These are phyloP conservation scores for Heliconius nattereri DNA, from an alignment of 1,140 invertebrate species.

Conservation along the genomic window DNA sequence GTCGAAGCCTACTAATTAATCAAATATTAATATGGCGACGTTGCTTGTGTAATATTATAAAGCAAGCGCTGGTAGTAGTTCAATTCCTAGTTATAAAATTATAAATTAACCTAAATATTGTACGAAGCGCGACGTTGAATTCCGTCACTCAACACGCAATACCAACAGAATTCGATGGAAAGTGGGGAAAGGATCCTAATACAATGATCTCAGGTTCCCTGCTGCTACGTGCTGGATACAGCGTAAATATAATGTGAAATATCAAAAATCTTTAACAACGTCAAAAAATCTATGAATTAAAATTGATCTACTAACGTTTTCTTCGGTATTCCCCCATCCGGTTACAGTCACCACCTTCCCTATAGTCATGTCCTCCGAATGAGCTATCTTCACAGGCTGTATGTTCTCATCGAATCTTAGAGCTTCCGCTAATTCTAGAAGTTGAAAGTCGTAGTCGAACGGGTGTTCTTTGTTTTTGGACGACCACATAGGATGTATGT, in stretches of 20 bases:
- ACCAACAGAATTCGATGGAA: too few species aligned
- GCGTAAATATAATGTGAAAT: too few species aligned
- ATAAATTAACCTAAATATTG: too few species aligned
- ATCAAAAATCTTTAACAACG: too few species aligned
- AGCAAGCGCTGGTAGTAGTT: too few species aligned
- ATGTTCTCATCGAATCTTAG: conserved; percentile 61
- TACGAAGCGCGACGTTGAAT: not conserved
- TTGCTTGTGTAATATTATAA: not conserved
- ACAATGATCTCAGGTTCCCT: too few species aligned
- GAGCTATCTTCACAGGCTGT: conserved; percentile 65
- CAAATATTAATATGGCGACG: not conserved
- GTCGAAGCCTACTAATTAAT: not conserved
- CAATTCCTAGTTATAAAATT: too few species aligned
- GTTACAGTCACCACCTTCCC: conserved; percentile 69
- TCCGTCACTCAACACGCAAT: too few species aligned
- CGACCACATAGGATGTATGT: conserved; percentile 62
- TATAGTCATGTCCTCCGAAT: conserved; percentile 69
- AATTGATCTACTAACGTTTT: conserved; percentile 63
- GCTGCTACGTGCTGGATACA: too few species aligned
- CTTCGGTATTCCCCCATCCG: conserved; percentile 73
- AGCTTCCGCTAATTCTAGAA: conserved; percentile 54
- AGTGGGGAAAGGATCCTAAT: too few species aligned
- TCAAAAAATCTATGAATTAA: not conserved
- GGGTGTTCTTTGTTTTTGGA: conserved; percentile 63
- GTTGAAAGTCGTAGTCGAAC: conserved; percentile 71